phyloP scores from a whole-genome alignment of 2,888 invertebrate genomes.

The Eristalinus sepulchralis region DNA sequence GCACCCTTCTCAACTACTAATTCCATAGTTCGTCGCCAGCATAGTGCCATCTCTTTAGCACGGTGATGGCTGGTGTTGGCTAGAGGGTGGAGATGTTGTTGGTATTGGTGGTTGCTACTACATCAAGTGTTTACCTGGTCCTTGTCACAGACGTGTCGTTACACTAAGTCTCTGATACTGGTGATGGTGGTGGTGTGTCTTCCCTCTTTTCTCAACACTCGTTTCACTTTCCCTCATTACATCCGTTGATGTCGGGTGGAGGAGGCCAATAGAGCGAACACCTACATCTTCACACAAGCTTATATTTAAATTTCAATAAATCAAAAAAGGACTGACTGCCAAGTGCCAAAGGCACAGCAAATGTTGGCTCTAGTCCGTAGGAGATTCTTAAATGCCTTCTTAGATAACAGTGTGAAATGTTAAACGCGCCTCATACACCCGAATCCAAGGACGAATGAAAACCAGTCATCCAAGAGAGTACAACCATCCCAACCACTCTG shows the following conservation, averaged over 20 bases:
- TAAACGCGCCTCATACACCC: slow-evolving; percentile 46
- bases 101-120: slow-evolving; percentile 20
- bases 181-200: neutral
- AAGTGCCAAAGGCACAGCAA: slow-evolving; percentile 50
- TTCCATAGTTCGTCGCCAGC: slow-evolving; percentile 55
- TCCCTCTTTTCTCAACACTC: slow-evolving; percentile 8
- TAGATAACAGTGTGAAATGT: slow-evolving; percentile 51
- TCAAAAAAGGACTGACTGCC: slow-evolving; percentile 63
- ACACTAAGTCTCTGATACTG: slow-evolving; percentile 38
- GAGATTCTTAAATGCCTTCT: slow-evolving; percentile 53
- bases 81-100: neutral
- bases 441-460: slow-evolving; percentile 44
- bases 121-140: slow-evolving; percentile 65
- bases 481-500: slow-evolving; percentile 25
- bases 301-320: slow-evolving; percentile 61
- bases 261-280: slow-evolving; percentile 11
- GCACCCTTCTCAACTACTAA: slow-evolving; percentile 64
- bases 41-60: slow-evolving; percentile 1
- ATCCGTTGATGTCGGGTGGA: slow-evolving; percentile 8
- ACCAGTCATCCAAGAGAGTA: slow-evolving; percentile 32
- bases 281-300: slow-evolving; percentile 25
- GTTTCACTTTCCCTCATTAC: slow-evolving; percentile 39
- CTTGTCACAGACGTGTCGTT: slow-evolving; percentile 62
- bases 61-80: neutral
- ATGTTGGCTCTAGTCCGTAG: slow-evolving; percentile 17